These are phyloP conservation scores for Harpalus rufipes DNA, from an alignment of 2,888 invertebrate species.

Conservation along the genomic window DNA sequence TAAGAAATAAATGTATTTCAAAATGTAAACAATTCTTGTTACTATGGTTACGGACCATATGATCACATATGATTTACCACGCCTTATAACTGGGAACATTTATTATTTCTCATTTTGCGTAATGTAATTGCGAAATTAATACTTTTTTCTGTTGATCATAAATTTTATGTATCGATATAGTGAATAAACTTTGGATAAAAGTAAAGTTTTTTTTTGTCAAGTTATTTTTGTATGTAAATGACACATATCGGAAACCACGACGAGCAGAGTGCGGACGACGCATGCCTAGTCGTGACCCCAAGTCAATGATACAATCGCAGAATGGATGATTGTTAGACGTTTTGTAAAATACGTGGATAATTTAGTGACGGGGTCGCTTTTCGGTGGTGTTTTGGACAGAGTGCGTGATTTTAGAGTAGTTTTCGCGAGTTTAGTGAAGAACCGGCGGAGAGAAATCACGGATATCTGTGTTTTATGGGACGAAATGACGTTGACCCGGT, in stretches of 20 bases:
- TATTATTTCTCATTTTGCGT: conserved; percentile 27
- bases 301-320: conserved; percentile 68
- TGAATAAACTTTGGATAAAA: not conserved
- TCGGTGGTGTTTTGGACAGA: conserved; percentile 58
- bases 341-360: conserved; percentile 65
- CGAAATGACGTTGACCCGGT: conserved; percentile 73
- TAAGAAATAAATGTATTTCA: conserved; percentile 21
- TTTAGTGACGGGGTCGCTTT: conserved; percentile 56
- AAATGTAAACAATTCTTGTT: conserved; percentile 68
- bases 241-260: conserved; percentile 70
- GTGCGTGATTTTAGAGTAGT: conserved; percentile 45
- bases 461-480: conserved; percentile 57
- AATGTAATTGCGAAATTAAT: conserved; percentile 29
- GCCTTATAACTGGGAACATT: conserved; percentile 70
- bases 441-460: conserved; percentile 48
- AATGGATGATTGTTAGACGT: conserved; percentile 66
- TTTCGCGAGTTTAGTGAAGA: conserved; percentile 38
- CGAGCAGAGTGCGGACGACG: conserved; percentile 63
- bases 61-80: conserved; percentile 73
- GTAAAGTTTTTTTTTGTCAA: conserved; percentile 50
- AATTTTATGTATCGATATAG: conserved; percentile 15
- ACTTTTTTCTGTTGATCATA: not conserved
- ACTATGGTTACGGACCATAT: conserved; percentile 70
- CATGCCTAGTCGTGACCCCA: conserved; percentile 70
- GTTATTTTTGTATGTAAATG: conserved; percentile 70